Percentiles rank a stretch among this genome's conserved stretches.
Evolutionary conservation across 2,113 vertebrate genomes (phyloP).

Genomic region (Menura novaehollandiae): DNA sequence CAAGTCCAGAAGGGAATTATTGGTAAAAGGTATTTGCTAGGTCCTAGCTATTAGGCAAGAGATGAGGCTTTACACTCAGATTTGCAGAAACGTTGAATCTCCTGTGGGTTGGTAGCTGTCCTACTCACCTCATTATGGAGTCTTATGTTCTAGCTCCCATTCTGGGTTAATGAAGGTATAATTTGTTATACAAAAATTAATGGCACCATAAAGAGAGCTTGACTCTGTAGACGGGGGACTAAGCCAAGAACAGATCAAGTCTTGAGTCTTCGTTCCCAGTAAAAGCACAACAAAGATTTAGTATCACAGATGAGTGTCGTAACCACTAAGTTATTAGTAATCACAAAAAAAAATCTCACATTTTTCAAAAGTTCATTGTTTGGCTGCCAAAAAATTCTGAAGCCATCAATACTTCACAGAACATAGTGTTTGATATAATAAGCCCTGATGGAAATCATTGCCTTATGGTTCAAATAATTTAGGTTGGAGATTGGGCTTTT

Average conservation of each 20-base stretch:
- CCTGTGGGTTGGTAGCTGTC: background rate
- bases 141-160: background rate
- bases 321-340: background rate
- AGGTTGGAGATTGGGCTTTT: background rate
- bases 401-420: background rate
- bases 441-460: background rate
- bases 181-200: background rate
- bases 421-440: background rate
- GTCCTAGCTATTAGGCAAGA: background rate
- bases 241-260: background rate
- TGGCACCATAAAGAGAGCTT: background rate
- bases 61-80: background rate
- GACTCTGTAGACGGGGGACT: background rate
- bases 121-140: background rate
- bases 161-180: background rate
- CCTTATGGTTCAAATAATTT: background rate
- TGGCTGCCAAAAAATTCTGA: background rate
- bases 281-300: background rate
- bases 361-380: background rate
- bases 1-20: background rate
- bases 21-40: background rate
- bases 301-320: background rate
- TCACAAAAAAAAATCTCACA: background rate
- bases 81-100: background rate
- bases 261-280: background rate